Evolutionary conservation across 2,113 vertebrate genomes (phyloP), one percentile per base, ranked within the genome.

Genomic region (Alethe diademata): DNA sequence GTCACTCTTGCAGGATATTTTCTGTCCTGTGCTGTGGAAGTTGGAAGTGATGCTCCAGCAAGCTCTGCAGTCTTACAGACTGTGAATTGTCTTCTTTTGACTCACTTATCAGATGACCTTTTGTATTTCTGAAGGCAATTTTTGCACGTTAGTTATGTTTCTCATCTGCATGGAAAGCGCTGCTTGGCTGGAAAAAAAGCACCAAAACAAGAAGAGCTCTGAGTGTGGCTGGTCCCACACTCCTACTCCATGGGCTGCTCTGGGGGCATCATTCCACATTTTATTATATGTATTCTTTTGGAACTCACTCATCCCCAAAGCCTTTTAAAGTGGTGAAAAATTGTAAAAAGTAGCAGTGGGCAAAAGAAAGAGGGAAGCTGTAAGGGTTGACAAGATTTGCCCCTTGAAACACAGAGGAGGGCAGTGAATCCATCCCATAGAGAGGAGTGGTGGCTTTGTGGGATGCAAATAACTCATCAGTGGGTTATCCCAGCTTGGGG

Each of bases 271-370:
- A 28, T 8, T 57, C 35, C 38, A 23, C 33, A 19, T 79, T 45
- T 79, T 28, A 10, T 71, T 71, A 9, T 7, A 19, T 2, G 4
- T 7, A 12, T 58, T 75, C 14, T 67, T 90, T 18, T 31, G 20
- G 42, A 92, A 67, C 12, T 43, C 20, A 12, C 60, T 78, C 22
- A 50, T 61, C 19, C 4, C 0, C 40, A 65, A 78, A 29, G 24
- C 43, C 18, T 29, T 88, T 78, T 33, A 33, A 88, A 56, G 9
- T 38, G 17, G 3, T 35, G 2, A 3, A 17, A 84, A 74, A 64
- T 13, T 6, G 29, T 2, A 51, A 19, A 42, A n/a, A 4, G 5
- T 6, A 5, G 11, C 7, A 2, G 3, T 11, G 12, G 15, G 24
- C 17, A 65, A 58, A 54, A 76, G 54, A 54, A 82, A 76, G 19